These are phyloP conservation scores for Papilio polyxenes DNA, from an alignment of 1,140 invertebrate species.

Conservation along the genomic window DNA sequence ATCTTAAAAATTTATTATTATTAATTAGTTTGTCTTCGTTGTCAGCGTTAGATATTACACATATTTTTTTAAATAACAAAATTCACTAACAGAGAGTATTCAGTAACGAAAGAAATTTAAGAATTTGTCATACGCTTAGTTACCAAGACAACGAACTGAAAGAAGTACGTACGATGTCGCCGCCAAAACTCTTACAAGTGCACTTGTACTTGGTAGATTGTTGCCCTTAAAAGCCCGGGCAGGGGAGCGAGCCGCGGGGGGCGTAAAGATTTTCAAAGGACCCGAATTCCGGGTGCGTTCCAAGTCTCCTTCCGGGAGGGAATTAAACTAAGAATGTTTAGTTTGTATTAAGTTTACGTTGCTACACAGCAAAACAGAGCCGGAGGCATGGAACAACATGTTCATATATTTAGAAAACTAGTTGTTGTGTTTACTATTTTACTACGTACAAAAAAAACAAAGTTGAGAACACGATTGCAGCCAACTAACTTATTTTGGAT, in stretches of 20 bases:
- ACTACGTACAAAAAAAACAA: not conserved
- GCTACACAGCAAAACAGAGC: not conserved
- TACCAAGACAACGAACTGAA: not conserved
- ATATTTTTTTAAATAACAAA: no score
- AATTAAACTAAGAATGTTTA: slow-evolving; percentile 43
- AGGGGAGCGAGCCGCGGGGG: slow-evolving; percentile 40
- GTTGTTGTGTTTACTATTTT: not conserved
- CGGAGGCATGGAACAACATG: not conserved
- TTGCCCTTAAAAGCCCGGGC: slow-evolving; percentile 46
- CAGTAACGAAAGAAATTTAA: not conserved
- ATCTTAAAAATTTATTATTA: no score
- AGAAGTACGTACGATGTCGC: not conserved
- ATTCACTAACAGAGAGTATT: not conserved
- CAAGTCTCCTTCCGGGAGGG: slow-evolving; percentile 49
- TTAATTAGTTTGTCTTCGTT: no score
- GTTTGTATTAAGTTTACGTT: slow-evolving; percentile 12
- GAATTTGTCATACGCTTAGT: not conserved
- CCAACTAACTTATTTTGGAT: not conserved
- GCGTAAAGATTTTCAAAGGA: slow-evolving; percentile 46
- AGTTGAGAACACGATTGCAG: not conserved
- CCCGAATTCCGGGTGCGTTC: slow-evolving; percentile 48
- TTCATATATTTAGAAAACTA: not conserved
- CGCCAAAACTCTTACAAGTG: slow-evolving; percentile 11
- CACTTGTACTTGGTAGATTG: slow-evolving; percentile 37
- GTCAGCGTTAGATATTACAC: no score